Evolutionary conservation across 2,888 invertebrate species (phyloP).

Genomic region (Rhingia rostrata): DNA sequence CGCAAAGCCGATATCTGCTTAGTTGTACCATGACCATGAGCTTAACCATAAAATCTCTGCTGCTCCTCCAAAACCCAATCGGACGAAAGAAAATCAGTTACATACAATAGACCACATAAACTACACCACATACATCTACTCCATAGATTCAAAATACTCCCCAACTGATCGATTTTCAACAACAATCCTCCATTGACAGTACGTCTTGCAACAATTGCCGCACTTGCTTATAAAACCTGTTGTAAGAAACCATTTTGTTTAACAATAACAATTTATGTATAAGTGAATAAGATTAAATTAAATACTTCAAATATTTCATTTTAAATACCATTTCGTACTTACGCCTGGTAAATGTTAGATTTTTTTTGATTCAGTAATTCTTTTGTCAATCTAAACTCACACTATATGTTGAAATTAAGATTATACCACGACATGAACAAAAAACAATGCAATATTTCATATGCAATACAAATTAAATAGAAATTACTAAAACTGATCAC

Average conservation of each 20-base stretch:
- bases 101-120: not conserved
- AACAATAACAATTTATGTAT: slow-evolving; percentile 60
- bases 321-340: slow-evolving; percentile 83
- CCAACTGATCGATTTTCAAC: slow-evolving; percentile 32
- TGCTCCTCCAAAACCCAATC: no score
- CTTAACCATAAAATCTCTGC: no score
- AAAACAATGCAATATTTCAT: slow-evolving; percentile 26
- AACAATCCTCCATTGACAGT: slow-evolving; percentile 20
- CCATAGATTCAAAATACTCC: not conserved
- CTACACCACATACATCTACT: no score
- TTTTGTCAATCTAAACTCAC: slow-evolving; percentile 64
- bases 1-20: no score
- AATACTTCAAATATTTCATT: slow-evolving; percentile 80
- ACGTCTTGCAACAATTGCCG: slow-evolving; percentile 63
- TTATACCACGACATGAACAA: slow-evolving; percentile 61
- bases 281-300: slow-evolving; percentile 68
- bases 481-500: slow-evolving; percentile 68
- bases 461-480: slow-evolving; percentile 38
- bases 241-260: slow-evolving; percentile 73
- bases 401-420: slow-evolving; percentile 43
- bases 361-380: slow-evolving; percentile 11
- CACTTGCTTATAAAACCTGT: slow-evolving; percentile 67
- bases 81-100: no score
- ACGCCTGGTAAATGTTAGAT: slow-evolving; percentile 77
- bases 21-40: no score